Evolutionary conservation across 1,140 invertebrate species (phyloP).

Genomic region (Achroia grisella): DNA sequence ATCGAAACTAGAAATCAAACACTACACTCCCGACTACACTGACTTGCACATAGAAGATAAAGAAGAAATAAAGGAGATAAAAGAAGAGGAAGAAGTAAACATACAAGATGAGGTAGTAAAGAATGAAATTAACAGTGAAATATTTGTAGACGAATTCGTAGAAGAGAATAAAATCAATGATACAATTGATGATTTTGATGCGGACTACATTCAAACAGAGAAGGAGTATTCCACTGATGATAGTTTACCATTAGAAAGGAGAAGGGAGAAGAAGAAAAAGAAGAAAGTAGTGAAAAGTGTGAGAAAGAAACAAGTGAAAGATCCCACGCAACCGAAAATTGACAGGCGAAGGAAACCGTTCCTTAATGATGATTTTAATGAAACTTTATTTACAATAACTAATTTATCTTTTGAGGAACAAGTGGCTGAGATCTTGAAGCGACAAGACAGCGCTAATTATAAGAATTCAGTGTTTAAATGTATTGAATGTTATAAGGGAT

Average conservation of each 20-base stretch:
- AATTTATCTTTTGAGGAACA: constrained; percentile 51
- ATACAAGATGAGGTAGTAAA: background rate
- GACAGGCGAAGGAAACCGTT: constrained; percentile 52
- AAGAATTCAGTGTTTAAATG: constrained; percentile 53
- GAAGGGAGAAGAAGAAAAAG: constrained; percentile 6
- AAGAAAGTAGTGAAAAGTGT: constrained; percentile 17
- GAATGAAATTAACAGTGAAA: background rate
- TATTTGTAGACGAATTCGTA: background rate
- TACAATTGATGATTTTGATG: background rate
- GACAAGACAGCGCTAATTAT: constrained; percentile 46
- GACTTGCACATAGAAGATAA: constrained; percentile 21
- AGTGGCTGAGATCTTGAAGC: constrained; percentile 46
- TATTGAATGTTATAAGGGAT: constrained; percentile 51
- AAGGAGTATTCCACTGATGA: constrained; percentile 38
- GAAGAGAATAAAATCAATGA: background rate
- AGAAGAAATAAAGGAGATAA: constrained; percentile 9
- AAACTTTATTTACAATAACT: constrained; percentile 50
- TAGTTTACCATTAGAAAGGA: constrained; percentile 30
- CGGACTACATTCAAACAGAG: constrained; percentile 6
- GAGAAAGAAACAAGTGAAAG: constrained; percentile 3
- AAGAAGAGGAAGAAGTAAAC: constrained; percentile 12
- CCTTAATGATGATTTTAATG: constrained; percentile 52
- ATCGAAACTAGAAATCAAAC: constrained; percentile 17
- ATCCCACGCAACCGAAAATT: constrained; percentile 36
- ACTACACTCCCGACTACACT: constrained; percentile 22